These are phyloP conservation scores for Pediacus dermestoides DNA, from an alignment of 2,888 invertebrate genomes.

Conservation along the genomic window DNA sequence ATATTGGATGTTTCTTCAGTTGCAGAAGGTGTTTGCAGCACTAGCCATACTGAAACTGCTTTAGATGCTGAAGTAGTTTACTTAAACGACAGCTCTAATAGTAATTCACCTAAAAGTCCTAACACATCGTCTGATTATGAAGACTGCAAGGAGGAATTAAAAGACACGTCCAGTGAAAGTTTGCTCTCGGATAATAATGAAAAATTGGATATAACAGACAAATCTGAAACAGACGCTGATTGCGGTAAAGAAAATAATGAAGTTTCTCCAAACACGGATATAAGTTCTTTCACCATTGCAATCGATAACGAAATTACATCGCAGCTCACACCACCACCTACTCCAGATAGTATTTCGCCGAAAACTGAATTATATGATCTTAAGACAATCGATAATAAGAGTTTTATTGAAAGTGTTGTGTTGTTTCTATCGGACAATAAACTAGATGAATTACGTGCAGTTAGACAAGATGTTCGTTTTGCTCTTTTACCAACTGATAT, in stretches of 20 bases:
- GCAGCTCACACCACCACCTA: slow-evolving; percentile 44
- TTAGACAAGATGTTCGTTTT: no score
- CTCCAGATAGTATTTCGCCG: slow-evolving; percentile 38
- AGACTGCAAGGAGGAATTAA: no score
- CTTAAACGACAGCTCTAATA: slow-evolving; percentile 62
- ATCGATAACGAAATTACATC: slow-evolving; percentile 23
- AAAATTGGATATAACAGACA: no score
- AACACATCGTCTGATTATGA: no score
- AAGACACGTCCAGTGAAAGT: no score
- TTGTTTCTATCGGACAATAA: no score
- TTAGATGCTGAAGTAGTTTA: slow-evolving; percentile 65
- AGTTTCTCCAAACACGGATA: no score
- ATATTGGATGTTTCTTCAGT: slow-evolving; percentile 39
- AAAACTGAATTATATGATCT: no score
- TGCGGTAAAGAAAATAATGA: slow-evolving; percentile 17
- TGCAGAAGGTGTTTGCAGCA: slow-evolving; percentile 57
- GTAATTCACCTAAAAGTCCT: slow-evolving; percentile 13
- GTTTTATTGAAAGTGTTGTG: slow-evolving; percentile 4
- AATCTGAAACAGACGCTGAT: slow-evolving; percentile 49
- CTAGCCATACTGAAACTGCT: slow-evolving; percentile 33
- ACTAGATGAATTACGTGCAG: no score
- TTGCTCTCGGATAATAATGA: no score
- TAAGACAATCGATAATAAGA: background rate
- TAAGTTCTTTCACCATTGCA: no score
- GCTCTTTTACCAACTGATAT: no score